These are phyloP conservation scores for Micrasema longulum DNA, from an alignment of 1,140 invertebrate species.

Conservation along the genomic window DNA sequence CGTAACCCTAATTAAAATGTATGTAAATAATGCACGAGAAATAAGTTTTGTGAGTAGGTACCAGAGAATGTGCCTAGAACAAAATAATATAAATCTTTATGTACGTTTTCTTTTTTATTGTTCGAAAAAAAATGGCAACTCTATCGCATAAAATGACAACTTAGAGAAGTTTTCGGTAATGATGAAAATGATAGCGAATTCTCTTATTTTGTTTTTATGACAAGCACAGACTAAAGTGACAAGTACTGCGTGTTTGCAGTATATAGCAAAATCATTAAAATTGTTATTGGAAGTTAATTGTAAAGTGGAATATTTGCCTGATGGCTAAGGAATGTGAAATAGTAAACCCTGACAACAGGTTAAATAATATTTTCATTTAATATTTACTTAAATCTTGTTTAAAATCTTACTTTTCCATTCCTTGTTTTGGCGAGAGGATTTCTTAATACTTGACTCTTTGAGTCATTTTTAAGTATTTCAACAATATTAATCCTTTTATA, in stretches of 20 bases:
- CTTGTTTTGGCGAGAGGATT: too few relatives aligned
- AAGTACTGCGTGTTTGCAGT: conserved; percentile 15
- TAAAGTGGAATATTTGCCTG: conserved; percentile 24
- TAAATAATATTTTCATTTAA: conserved; percentile 4
- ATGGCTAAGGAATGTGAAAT: conserved; percentile 49
- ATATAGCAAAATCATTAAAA: not conserved
- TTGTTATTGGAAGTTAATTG: not conserved
- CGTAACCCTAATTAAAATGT: too few relatives aligned
- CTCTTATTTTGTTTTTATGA: conserved; percentile 27
- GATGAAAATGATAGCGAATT: conserved; percentile 15
- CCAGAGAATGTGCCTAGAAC: too few relatives aligned
- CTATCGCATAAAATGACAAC: conserved; percentile 5
- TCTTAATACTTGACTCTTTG: too few relatives aligned
- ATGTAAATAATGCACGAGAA: too few relatives aligned
- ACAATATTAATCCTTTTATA: too few relatives aligned
- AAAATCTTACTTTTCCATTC: too few relatives aligned
- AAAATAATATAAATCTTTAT: too few relatives aligned
- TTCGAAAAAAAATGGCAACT: not conserved
- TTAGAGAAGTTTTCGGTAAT: conserved; percentile 8
- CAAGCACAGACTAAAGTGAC: too few relatives aligned
- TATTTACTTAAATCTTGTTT: too few relatives aligned
- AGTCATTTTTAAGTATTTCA: too few relatives aligned
- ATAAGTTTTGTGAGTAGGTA: too few relatives aligned
- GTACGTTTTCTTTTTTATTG: not conserved
- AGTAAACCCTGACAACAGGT: conserved; percentile 44